Evolutionary conservation across 30 jellyfish, hydroid and myxozoan species (phyloP).

Genomic region (Turritopsis rubra): DNA sequence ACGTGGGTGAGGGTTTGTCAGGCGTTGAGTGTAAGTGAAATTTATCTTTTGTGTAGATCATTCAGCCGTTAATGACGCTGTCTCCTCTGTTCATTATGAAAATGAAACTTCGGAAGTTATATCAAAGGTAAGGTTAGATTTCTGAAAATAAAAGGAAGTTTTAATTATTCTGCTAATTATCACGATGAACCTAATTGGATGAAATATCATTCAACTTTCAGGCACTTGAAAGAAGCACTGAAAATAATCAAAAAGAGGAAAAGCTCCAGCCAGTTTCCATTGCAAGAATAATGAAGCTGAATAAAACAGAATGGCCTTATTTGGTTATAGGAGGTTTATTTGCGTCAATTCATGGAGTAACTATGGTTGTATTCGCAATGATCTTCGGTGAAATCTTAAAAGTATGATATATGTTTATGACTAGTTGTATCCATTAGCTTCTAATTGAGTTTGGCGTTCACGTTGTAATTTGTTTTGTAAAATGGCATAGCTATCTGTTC

Average conservation of each 20-base stretch:
- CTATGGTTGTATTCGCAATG: constrained; percentile 57
- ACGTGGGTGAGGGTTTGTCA: too few relatives aligned
- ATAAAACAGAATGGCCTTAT: constrained; percentile 68
- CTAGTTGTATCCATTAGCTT: neutral
- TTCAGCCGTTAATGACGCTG: neutral
- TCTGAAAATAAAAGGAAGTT: too few relatives aligned
- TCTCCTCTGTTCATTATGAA: neutral
- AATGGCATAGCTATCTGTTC: too few relatives aligned
- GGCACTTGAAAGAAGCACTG: neutral
- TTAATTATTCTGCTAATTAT: neutral
- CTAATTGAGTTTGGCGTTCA: too few relatives aligned
- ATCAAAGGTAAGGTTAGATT: neutral
- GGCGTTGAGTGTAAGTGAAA: too few relatives aligned
- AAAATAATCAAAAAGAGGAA: constrained; percentile 25
- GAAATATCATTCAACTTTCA: neutral
- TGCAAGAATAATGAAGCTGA: constrained; percentile 53
- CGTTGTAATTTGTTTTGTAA: too few relatives aligned
- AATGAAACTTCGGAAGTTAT: neutral
- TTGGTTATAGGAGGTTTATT: constrained; percentile 44
- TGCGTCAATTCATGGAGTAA: constrained; percentile 57
- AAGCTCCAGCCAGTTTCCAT: constrained; percentile 50
- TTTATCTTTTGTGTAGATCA: too few relatives aligned
- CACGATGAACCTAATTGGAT: neutral
- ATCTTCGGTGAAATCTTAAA: constrained; percentile 58
- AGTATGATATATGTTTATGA: constrained; percentile 14